Evolutionary conservation across 2,888 invertebrate species (phyloP).

Genomic region (Drosophila anceps): DNA sequence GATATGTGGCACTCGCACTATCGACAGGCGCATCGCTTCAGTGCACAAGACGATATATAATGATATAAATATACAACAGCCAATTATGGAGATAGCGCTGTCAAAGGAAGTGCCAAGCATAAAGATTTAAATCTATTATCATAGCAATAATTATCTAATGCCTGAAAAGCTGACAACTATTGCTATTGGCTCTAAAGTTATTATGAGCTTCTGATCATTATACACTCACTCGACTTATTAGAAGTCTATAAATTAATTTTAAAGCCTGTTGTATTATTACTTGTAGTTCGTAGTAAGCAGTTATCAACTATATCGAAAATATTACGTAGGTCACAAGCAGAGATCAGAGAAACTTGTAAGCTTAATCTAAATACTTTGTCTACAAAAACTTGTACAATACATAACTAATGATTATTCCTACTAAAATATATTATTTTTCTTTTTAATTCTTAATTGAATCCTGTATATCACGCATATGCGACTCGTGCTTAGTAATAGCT

Average conservation of each 20-base stretch:
- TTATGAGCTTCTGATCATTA: neutral
- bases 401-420: neutral
- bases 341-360: no score
- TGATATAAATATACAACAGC: conserved; percentile 47
- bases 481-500: neutral
- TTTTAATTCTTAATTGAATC: neutral
- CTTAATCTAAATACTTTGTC: no score
- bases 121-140: conserved; percentile 40
- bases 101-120: conserved; percentile 36
- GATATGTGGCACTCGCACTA: conserved; percentile 51
- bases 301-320: neutral
- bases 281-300: neutral
- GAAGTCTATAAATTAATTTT: neutral
- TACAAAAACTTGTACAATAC: neutral
- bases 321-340: neutral
- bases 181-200: neutral
- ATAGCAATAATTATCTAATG: conserved; percentile 11
- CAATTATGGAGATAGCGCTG: conserved; percentile 25
- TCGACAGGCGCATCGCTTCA: conserved; percentile 67
- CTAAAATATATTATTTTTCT: no score
- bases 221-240: neutral
- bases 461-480: neutral
- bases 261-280: neutral
- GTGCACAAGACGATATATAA: conserved; percentile 58
- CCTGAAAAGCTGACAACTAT: neutral